Percentiles rank a stretch among this genome's conserved stretches.
phyloP scores from a whole-genome alignment of 2,888 invertebrate genomes.

The Andricus quercusramuli region DNA sequence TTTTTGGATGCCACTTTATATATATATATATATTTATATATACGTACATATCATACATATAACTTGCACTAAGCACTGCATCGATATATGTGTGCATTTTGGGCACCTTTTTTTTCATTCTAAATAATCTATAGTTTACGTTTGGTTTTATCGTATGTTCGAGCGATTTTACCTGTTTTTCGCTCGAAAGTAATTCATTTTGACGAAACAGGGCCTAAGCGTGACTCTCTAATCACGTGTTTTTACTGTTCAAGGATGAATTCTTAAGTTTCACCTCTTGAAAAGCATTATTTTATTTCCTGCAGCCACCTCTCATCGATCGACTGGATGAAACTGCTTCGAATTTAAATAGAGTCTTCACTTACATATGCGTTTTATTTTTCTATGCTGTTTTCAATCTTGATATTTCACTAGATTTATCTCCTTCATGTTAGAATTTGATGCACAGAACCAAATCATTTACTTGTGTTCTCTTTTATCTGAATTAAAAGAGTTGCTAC shows the following conservation, averaged over 20 bases:
- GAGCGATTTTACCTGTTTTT: conserved; percentile 63
- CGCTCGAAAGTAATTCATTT: conserved; percentile 51
- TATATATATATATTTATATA: conserved; percentile 64
- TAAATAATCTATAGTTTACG: conserved; percentile 73
- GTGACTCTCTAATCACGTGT: conserved; percentile 65
- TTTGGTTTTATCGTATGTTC: conserved; percentile 65
- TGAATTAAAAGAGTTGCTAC: background rate
- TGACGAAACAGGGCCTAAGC: conserved; percentile 52
- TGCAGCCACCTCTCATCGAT: conserved; percentile 52
- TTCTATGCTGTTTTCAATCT: no score
- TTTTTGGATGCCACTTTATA: conserved; percentile 77
- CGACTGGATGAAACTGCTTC: background rate
- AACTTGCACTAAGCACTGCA: conserved; percentile 79
- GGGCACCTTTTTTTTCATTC: conserved; percentile 77
- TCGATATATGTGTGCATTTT: conserved; percentile 78
- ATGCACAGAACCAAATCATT: no score
- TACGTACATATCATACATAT: conserved; percentile 76
- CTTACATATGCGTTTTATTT: background rate
- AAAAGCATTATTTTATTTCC: background rate
- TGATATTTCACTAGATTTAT: no score
- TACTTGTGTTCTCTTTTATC: no score
- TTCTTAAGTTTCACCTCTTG: conserved; percentile 49
- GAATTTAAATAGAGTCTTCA: background rate
- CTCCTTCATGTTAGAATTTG: no score
- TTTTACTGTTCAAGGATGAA: conserved; percentile 73